phyloP scores from a whole-genome alignment of 2,888 invertebrate species.

The Plemyria rubiginata region DNA sequence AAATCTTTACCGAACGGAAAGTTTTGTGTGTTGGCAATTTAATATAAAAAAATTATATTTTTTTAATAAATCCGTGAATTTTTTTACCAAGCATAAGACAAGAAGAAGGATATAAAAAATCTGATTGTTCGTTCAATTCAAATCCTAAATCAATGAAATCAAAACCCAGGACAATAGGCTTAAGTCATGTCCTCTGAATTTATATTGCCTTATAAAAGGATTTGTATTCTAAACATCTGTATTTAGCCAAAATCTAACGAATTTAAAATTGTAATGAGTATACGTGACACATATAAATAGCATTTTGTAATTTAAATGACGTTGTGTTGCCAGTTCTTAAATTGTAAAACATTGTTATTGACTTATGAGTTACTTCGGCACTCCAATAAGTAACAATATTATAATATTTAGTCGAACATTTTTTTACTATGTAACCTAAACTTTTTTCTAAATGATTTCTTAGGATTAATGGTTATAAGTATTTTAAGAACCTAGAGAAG shows the following conservation, averaged over 20 bases:
- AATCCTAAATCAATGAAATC: constrained; percentile 11
- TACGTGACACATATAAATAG: constrained; percentile 55
- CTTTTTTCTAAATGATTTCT: too few relatives aligned
- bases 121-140: neutral
- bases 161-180: constrained; percentile 47
- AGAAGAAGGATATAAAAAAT: too few relatives aligned
- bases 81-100: too few relatives aligned
- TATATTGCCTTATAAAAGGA: constrained; percentile 50
- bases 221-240: constrained; percentile 67
- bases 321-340: constrained; percentile 5
- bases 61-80: too few relatives aligned
- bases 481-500: too few relatives aligned
- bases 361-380: neutral
- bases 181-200: constrained; percentile 46
- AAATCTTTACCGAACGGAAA: too few relatives aligned
- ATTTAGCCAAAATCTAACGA: constrained; percentile 72
- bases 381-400: too few relatives aligned
- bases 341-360: constrained; percentile 7
- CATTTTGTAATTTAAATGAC: constrained; percentile 31
- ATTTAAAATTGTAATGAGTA: constrained; percentile 65
- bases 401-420: too few relatives aligned
- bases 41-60: too few relatives aligned
- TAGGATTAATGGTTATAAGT: too few relatives aligned
- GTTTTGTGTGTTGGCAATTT: too few relatives aligned
- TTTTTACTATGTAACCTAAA: too few relatives aligned